Percentiles rank a stretch among this genome's conserved stretches.
phyloP scores from a whole-genome alignment of 2,797 vertebrate genomes.

The Oreochromis mossambicus region DNA sequence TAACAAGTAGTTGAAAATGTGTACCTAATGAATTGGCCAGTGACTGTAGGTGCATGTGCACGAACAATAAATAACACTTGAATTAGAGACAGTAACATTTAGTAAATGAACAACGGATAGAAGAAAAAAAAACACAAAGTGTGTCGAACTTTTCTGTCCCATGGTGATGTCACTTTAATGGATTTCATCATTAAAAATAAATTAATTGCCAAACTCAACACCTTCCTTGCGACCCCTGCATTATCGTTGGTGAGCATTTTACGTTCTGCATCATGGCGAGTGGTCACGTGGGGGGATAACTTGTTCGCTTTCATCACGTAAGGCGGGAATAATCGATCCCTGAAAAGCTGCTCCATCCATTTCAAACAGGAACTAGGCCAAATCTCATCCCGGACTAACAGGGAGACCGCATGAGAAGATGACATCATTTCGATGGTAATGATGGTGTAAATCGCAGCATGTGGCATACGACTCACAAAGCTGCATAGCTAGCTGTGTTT shows the following conservation, averaged over 20 bases:
- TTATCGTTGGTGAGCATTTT: conserved; percentile 35
- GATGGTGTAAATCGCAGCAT: conserved; percentile 31
- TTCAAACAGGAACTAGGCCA: conserved; percentile 31
- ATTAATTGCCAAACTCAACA: conserved; percentile 37
- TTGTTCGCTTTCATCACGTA: conserved; percentile 43
- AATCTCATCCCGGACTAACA: conserved; percentile 2
- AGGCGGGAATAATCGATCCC: conserved; percentile 44
- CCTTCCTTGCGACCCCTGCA: conserved; percentile 15
- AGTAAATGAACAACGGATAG: background rate
- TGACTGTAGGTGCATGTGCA: background rate
- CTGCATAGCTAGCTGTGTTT: conserved; percentile 24
- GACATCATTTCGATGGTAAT: conserved; percentile 35
- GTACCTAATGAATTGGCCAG: background rate
- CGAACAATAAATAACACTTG: background rate
- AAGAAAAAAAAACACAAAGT: background rate
- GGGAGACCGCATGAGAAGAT: conserved; percentile 10
- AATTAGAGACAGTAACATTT: background rate
- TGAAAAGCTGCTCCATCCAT: conserved; percentile 15
- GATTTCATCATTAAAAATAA: conserved; percentile 49
- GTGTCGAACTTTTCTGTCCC: background rate
- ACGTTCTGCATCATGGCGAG: background rate
- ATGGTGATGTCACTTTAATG: conserved; percentile 27
- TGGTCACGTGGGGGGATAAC: conserved; percentile 22
- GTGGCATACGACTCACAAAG: conserved; percentile 11
- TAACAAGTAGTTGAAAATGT: background rate